Base-by-base conservation (phyloP, 1,140 invertebrate genomes). In the Druon quercuslanigerum region DNA sequence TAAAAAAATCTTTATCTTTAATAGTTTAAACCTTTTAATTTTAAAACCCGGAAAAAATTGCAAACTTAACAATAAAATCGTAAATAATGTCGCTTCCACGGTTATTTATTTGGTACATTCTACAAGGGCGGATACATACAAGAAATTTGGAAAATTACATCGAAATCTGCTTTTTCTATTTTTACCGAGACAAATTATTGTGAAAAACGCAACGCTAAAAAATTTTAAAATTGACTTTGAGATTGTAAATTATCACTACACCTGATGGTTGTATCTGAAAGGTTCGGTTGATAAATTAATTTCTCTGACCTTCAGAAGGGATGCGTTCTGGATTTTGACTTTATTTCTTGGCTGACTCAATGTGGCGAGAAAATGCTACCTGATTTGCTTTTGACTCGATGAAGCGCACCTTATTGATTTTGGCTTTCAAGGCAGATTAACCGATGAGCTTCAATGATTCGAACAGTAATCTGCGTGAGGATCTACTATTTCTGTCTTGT, bases 371-470 rank as follows among this genome's bases (percentile, higher is more conserved):
- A 66, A 66, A 40, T 66, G 20, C 25, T 33, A 40, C 60, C 60
- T 66, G 60, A 14, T 66, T 66, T 66, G 60, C 60, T 66, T 66
- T 66, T 66, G 25, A 20, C 14, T 40, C 25, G 25, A 40, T 40
- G 13, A 20, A 66, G 60, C 60, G 60, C 40, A 66, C 9, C 25
- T 66, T 66, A 66, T 66, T 66, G 60, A 66, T 66, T 33, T 33
- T 66, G 20, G 33, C 60, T 66, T 66, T 20, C 33, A 16, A 66
- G 25, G 60, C 46, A 66, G 25, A 66, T 40, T 66, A 66, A 66
- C 33, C 60, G 16, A 66, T 66, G 60, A 66, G 60, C 60, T 66
- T 66, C 60, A 66, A 66, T 66, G 20, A 66, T 66, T 66, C 60
- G 12, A 13, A 33, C 20, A 66, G 33, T 66, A 20, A 66, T 66